A percentile compares a stretch with the other conserved stretches of the same genome.
Evolutionary conservation across 2,888 invertebrate genomes (phyloP).

Genomic region (Acronicta psi): DNA sequence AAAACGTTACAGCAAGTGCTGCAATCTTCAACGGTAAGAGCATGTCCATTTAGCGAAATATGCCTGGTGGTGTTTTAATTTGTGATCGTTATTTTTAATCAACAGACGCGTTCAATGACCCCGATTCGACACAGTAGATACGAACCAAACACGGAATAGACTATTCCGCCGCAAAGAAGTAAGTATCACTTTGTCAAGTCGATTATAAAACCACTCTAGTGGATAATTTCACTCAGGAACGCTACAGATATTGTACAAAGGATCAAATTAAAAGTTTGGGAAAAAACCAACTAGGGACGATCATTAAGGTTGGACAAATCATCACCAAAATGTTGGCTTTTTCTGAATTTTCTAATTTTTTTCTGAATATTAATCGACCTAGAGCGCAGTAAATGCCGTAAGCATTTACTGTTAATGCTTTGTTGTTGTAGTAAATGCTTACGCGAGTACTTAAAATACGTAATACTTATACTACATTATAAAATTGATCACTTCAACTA

Average conservation of each 20-base stretch:
- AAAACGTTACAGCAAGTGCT: constrained; percentile 33
- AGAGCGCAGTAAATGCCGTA: too few relatives aligned
- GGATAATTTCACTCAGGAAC: neutral
- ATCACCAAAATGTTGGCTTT: too few relatives aligned
- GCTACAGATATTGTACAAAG: neutral
- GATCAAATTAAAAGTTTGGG: neutral
- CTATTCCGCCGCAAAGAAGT: constrained; percentile 51
- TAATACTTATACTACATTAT: too few relatives aligned
- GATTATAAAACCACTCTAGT: constrained; percentile 27
- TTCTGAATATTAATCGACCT: too few relatives aligned
- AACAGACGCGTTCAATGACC: constrained; percentile 69
- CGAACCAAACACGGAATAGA: constrained; percentile 63
- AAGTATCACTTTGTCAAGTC: constrained; percentile 50
- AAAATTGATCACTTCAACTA: too few relatives aligned
- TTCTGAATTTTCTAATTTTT: too few relatives aligned
- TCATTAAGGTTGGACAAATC: too few relatives aligned
- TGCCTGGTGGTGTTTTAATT: constrained; percentile 60
- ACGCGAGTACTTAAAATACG: too few relatives aligned
- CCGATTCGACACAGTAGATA: constrained; percentile 65
- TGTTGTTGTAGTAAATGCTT: too few relatives aligned
- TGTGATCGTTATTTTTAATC: constrained; percentile 73
- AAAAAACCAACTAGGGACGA: too few relatives aligned
- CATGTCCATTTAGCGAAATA: constrained; percentile 61
- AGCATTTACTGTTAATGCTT: too few relatives aligned
- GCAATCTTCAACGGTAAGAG: constrained; percentile 41